Percentiles rank a stretch among this genome's conserved stretches.
These are phyloP conservation scores for Tychaedon coryphoeus DNA, from an alignment of 2,113 vertebrate species.

Conservation along the genomic window DNA sequence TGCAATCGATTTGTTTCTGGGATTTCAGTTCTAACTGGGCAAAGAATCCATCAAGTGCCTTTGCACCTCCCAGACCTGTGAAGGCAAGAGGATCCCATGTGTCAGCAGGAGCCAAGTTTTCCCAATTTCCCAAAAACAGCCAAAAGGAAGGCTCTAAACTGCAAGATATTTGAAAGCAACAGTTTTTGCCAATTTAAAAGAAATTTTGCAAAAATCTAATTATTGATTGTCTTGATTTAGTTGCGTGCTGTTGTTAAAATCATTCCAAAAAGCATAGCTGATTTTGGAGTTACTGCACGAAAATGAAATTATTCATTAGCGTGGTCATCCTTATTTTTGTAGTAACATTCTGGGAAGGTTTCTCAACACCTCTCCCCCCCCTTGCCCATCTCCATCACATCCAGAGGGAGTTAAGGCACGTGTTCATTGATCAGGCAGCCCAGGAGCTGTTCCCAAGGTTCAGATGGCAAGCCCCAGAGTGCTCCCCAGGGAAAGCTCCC, in stretches of 20 bases:
- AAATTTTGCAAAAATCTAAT: neutral
- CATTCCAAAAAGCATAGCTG: neutral
- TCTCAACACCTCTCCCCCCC: neutral
- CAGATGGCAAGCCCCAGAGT: neutral
- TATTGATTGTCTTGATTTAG: neutral
- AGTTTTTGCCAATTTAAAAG: neutral
- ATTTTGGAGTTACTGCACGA: neutral
- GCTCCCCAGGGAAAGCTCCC: neutral
- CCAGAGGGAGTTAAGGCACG: neutral
- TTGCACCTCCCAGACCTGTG: neutral
- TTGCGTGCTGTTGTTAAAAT: neutral
- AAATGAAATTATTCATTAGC: neutral
- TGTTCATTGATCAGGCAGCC: neutral
- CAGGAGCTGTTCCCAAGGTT: neutral
- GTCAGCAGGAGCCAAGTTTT: neutral
- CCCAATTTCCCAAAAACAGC: neutral
- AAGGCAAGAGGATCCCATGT: fast-evolving
- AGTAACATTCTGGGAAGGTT: neutral
- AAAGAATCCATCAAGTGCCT: neutral
- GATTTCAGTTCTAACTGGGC: neutral
- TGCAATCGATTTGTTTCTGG: neutral
- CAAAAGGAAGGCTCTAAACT: neutral
- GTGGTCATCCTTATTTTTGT: neutral
- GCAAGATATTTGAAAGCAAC: neutral
- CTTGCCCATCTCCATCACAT: neutral